A percentile compares a stretch with the other conserved stretches of the same genome.
Conservation (phyloP, 2,888 invertebrate species). For the Tetrapedia diversipes region DNA sequence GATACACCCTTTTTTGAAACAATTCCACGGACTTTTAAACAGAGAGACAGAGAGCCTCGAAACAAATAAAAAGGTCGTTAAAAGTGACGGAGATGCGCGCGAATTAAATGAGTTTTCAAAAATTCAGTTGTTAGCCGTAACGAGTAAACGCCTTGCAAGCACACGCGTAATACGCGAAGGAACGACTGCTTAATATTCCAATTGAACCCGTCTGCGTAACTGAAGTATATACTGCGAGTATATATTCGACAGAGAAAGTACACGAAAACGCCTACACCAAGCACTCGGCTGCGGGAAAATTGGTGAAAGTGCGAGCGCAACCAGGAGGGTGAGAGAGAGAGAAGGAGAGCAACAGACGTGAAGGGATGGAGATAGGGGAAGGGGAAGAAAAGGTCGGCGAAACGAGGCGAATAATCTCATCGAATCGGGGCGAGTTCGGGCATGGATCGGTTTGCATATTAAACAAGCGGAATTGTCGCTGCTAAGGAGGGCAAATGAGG, state of each 20-base stretch:
- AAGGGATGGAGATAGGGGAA: background rate
- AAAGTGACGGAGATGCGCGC: too few relatives aligned
- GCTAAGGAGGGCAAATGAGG: constrained; percentile 59
- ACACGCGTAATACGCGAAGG: background rate
- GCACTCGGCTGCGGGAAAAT: too few relatives aligned
- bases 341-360: background rate
- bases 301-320: background rate
- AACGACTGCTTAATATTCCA: constrained; percentile 55
- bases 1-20: too few relatives aligned
- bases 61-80: too few relatives aligned
- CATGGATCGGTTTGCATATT: constrained; percentile 69
- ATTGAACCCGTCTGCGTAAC: constrained; percentile 33
- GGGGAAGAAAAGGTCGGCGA: background rate
- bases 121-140: too few relatives aligned
- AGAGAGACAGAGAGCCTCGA: too few relatives aligned
- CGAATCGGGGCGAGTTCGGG: constrained; percentile 49
- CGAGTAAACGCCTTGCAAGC: background rate
- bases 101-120: too few relatives aligned
- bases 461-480: constrained; percentile 62
- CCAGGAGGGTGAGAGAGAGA: background rate
- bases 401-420: constrained; percentile 57
- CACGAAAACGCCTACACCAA: too few relatives aligned
- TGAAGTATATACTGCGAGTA: constrained; percentile 39
- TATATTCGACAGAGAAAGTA: background rate
- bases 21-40: too few relatives aligned